phyloP scores from a whole-genome alignment of 2,888 invertebrate species.

The Cryptophagus acutangulus region DNA sequence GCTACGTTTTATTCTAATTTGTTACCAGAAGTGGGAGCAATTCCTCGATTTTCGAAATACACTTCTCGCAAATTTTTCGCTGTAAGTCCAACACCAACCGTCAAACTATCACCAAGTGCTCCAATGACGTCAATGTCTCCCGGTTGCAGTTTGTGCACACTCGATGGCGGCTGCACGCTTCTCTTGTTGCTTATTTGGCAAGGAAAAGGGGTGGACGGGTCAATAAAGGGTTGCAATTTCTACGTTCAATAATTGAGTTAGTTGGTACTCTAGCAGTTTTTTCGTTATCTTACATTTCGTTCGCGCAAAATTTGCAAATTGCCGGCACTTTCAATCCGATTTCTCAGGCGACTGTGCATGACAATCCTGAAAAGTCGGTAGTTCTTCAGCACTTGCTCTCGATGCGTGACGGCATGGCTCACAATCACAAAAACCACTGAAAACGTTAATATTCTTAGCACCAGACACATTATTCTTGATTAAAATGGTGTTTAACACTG shows the following conservation, averaged over 20 bases:
- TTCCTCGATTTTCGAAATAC: constrained; percentile 49
- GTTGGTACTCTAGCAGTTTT: background rate
- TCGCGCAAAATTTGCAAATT: constrained; percentile 4
- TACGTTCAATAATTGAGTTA: constrained; percentile 10
- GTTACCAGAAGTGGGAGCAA: constrained; percentile 50
- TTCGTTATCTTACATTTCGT: constrained; percentile 2
- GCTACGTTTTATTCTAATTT: too few species aligned
- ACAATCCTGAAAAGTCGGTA: too few species aligned
- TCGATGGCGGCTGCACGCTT: constrained; percentile 44
- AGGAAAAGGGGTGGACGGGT: constrained; percentile 38
- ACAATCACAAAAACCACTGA: too few species aligned
- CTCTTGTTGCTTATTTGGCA: constrained; percentile 41
- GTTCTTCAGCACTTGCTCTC: too few species aligned
- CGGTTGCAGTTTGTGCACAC: constrained; percentile 56
- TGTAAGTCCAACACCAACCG: constrained; percentile 54
- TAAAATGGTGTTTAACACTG: too few species aligned
- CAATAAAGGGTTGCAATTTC: constrained; percentile 35
- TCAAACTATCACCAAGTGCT: constrained; percentile 58
- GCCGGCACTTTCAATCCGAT: background rate
- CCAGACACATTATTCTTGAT: too few species aligned
- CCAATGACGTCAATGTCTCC: constrained; percentile 60
- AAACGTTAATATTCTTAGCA: too few species aligned
- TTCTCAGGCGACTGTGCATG: too few species aligned
- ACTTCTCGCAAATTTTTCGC: constrained; percentile 48
- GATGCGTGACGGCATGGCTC: too few species aligned